Conservation (phyloP, 2,113 vertebrate genomes). For the Epinephelus fuscoguttatus region DNA sequence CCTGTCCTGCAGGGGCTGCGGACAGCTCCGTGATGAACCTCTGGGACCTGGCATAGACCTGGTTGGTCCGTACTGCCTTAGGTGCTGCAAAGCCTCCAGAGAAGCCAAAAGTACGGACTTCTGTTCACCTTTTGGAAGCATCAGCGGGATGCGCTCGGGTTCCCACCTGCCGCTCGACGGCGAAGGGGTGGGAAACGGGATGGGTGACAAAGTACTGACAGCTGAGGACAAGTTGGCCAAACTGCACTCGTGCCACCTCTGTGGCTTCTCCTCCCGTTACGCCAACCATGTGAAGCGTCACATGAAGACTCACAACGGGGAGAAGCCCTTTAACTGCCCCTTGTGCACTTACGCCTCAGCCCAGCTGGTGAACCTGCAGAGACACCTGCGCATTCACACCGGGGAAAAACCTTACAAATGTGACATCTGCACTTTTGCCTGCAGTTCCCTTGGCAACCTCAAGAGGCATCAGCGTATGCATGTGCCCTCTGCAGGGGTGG, state of each 20-base stretch:
- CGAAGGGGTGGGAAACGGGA: constrained; percentile 62
- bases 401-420: constrained; percentile 99
- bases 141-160: constrained; percentile 57
- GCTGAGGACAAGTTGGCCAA: constrained; percentile 80
- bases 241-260: constrained; percentile 93
- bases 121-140: constrained; percentile 69
- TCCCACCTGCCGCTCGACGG: constrained; percentile 56
- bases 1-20: constrained; percentile 90
- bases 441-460: constrained; percentile 97
- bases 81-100: constrained; percentile 83
- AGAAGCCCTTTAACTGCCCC: constrained; percentile 96
- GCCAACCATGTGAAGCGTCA: constrained; percentile 98
- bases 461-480: constrained; percentile 97
- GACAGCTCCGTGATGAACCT: constrained; percentile 86
- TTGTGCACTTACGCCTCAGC: constrained; percentile 95
- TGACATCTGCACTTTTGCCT: constrained; percentile 92
- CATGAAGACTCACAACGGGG: constrained; percentile 99
- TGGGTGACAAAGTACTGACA: constrained; percentile 75
- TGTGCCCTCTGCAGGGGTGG: constrained; percentile 81
- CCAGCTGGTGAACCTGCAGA: constrained; percentile 97
- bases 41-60: constrained; percentile 81
- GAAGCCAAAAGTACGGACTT: constrained; percentile 73
- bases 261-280: constrained; percentile 96
- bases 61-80: constrained; percentile 83
- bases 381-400: constrained; percentile 96